phyloP scores from a whole-genome alignment of 2,113 vertebrate species.

The Ptilorrhoa leucosticta region DNA sequence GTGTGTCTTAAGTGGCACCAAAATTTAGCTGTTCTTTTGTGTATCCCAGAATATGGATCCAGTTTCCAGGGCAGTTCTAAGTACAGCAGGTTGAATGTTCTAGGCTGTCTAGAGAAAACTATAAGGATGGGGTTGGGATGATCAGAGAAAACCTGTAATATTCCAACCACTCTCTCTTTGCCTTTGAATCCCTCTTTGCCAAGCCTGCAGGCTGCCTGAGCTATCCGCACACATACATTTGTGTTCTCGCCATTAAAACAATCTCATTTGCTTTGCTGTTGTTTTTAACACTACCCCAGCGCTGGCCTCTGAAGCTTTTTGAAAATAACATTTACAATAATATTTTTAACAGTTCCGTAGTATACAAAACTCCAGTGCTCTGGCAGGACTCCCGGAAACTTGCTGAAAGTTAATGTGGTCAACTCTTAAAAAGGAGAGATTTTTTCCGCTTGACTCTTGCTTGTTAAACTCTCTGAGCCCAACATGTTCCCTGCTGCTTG shows the following conservation, averaged over 20 bases:
- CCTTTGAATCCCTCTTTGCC: background rate
- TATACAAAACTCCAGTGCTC: conserved; percentile 49
- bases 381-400: conserved; percentile 69
- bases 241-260: background rate
- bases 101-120: background rate
- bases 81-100: background rate
- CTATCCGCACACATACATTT: background rate
- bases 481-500: conserved; percentile 53
- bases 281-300: conserved; percentile 28
- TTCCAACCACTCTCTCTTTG: background rate
- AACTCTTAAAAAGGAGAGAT: conserved; percentile 64
- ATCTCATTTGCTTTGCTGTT: conserved; percentile 23
- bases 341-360: conserved; percentile 68
- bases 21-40: background rate
- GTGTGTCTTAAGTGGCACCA: fast-evolving
- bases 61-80: background rate
- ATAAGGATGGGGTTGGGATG: background rate
- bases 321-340: conserved; percentile 62
- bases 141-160: background rate
- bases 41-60: background rate
- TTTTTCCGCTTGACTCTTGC: conserved; percentile 64
- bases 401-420: conserved; percentile 62
- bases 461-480: conserved; percentile 54
- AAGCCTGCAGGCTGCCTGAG: background rate
- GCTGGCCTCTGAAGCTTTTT: conserved; percentile 39